A percentile compares a stretch with the other conserved stretches of the same genome.
These are phyloP conservation scores for Ochropleura plecta DNA, from an alignment of 2,888 invertebrate genomes.

Conservation along the genomic window DNA sequence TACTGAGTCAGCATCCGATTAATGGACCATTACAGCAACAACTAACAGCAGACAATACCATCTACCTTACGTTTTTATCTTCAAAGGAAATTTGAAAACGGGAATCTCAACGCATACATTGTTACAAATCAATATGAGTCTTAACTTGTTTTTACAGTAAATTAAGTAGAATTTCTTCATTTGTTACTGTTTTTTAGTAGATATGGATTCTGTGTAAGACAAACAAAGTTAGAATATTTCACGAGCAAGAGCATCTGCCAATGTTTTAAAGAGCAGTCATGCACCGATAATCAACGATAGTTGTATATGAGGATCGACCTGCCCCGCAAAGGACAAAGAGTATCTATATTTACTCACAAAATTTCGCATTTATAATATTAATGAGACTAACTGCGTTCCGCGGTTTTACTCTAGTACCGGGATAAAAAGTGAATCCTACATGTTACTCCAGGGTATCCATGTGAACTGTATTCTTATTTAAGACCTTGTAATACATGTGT, in stretches of 20 bases:
- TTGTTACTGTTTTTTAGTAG: neutral
- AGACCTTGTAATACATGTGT: no score
- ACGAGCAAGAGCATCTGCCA: neutral
- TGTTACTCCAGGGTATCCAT: no score
- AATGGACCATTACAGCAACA: conserved; percentile 17
- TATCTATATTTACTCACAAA: no score
- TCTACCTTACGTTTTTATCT: conserved; percentile 13
- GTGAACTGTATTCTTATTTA: no score
- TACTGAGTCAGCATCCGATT: conserved; percentile 7
- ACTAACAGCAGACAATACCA: conserved; percentile 5
- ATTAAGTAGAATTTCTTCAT: neutral
- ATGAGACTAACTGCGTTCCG: no score
- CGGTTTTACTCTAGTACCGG: no score
- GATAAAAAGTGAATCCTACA: no score
- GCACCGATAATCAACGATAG: neutral
- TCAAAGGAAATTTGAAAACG: conserved; percentile 4
- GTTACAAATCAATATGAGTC: conserved; percentile 4
- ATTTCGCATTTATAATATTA: no score
- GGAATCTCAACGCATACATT: conserved; percentile 13
- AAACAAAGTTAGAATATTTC: neutral
- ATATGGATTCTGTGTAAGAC: neutral
- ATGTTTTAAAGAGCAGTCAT: no score
- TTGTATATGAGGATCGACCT: neutral
- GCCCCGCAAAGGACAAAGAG: neutral
- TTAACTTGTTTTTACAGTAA: neutral